A percentile compares a stretch with the other conserved stretches of the same genome.
These are phyloP conservation scores for Anas platyrhynchos DNA, from an alignment of 2,113 vertebrate genomes.

Conservation along the genomic window DNA sequence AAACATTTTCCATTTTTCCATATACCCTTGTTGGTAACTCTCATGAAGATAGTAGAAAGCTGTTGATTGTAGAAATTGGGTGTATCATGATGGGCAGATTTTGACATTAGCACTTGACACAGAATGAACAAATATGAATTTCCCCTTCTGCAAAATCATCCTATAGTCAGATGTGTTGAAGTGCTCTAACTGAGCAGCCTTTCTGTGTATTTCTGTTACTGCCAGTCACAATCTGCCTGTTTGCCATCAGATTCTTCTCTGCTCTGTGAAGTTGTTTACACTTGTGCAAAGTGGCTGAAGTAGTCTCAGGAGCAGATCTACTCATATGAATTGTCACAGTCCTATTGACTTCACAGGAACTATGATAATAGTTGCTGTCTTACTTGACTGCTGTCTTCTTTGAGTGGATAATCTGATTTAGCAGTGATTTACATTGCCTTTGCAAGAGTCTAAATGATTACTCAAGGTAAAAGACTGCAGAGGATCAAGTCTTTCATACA, in stretches of 20 bases:
- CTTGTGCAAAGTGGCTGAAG: background rate
- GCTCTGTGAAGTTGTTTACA: background rate
- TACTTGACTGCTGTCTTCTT: background rate
- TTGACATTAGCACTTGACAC: background rate
- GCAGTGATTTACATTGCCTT: background rate
- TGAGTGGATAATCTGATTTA: constrained; percentile 12
- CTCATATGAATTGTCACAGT: background rate
- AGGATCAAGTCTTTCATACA: background rate
- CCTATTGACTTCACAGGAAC: background rate
- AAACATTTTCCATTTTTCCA: background rate
- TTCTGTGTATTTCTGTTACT: rapidly evolving
- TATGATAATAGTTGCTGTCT: background rate
- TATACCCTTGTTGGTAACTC: background rate
- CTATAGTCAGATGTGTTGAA: background rate
- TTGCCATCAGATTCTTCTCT: background rate
- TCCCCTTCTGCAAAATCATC: background rate
- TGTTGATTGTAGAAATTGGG: background rate
- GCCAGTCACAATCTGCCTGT: background rate
- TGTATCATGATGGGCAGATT: background rate
- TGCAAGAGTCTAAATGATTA: background rate
- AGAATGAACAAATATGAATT: background rate
- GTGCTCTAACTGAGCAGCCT: background rate
- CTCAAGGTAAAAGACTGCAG: background rate
- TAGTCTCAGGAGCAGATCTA: background rate
- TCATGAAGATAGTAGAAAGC: background rate